Evolutionary conservation across 2,888 invertebrate species (phyloP).

Genomic region (Xestobium rufovillosum): DNA sequence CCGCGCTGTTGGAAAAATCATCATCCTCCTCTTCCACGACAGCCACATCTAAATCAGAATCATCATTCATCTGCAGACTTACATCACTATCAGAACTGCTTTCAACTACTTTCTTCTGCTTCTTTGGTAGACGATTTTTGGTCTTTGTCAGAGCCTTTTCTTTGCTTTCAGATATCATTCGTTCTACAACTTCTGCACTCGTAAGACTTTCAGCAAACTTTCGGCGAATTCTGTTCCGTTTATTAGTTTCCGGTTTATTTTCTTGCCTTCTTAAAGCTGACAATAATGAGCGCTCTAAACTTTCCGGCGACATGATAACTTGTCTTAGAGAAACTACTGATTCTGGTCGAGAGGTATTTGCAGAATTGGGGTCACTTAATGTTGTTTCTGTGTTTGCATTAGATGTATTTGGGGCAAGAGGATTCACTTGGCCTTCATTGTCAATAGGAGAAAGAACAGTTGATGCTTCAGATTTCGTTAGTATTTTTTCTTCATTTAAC

Average conservation of each 20-base stretch:
- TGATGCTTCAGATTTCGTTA: too few species aligned
- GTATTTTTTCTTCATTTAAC: slow-evolving; percentile 12
- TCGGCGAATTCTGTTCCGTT: slow-evolving; percentile 1
- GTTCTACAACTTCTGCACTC: not conserved
- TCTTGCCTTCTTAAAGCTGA: too few species aligned
- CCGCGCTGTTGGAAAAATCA: too few species aligned
- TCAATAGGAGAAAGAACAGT: not conserved
- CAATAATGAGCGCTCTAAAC: not conserved
- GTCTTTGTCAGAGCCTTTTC: not conserved
- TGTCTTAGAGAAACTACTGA: not conserved
- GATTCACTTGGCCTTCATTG: too few species aligned
- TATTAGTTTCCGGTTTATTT: not conserved
- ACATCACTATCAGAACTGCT: slow-evolving; percentile 1
- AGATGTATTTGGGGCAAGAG: too few species aligned
- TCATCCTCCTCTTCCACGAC: too few species aligned
- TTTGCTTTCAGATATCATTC: not conserved
- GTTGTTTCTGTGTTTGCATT: not conserved
- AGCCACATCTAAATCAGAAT: too few species aligned
- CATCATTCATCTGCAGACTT: too few species aligned
- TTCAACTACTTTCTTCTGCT: not conserved
- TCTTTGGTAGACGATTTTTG: not conserved
- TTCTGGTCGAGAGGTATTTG: not conserved
- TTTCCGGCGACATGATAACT: slow-evolving; percentile 1
- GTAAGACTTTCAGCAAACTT: slow-evolving; percentile 1
- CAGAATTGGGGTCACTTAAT: not conserved